A percentile compares a stretch with the other conserved stretches of the same genome.
Evolutionary conservation across 1,140 invertebrate genomes (phyloP).

Genomic region (Holcopasites calliopsidis): DNA sequence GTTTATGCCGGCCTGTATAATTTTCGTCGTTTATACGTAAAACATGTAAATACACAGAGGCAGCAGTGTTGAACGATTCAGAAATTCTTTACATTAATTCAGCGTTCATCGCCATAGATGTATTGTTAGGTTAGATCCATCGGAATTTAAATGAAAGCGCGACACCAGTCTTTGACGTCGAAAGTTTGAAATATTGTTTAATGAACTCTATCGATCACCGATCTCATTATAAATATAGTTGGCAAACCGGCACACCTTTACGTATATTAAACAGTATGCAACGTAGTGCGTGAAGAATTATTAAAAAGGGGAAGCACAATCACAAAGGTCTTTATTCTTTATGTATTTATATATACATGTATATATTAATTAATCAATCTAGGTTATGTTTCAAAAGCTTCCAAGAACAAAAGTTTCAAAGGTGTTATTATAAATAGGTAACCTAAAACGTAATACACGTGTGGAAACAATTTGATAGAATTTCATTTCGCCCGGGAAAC

Average conservation of each 20-base stretch:
- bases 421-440: not conserved
- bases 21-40: not conserved
- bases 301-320: too few species aligned
- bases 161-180: too few species aligned
- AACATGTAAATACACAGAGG: too few species aligned
- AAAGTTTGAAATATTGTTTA: not conserved
- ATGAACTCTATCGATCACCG: not conserved
- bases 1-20: not conserved
- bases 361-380: not conserved
- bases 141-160: too few species aligned
- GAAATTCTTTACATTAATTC: too few species aligned
- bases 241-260: not conserved
- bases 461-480: not conserved
- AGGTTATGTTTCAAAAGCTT: not conserved
- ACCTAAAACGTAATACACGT: not conserved
- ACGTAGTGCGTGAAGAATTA: not conserved
- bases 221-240: not conserved
- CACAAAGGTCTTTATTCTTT: too few species aligned
- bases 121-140: too few species aligned
- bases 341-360: not conserved
- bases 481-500: not conserved
- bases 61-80: too few species aligned
- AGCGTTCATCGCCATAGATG: too few species aligned
- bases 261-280: not conserved
- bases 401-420: too few species aligned